Conservation (phyloP, 2,888 invertebrate genomes). For the Melinaea menophilus region DNA sequence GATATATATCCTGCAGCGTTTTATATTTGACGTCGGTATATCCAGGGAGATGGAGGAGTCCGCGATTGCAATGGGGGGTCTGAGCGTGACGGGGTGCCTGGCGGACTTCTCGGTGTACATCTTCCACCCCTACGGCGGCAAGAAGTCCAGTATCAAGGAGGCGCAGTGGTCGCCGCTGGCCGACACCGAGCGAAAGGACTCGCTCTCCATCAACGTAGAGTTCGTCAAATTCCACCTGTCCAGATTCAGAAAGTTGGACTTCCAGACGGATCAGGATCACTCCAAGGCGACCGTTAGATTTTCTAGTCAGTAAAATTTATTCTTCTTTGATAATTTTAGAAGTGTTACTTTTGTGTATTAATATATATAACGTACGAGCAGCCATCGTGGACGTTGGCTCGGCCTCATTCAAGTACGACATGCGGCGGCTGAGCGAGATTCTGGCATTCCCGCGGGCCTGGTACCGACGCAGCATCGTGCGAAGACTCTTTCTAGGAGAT, state of each 20-base stretch:
- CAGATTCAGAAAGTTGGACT: constrained; percentile 91
- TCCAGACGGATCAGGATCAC: constrained; percentile 83
- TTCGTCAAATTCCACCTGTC: constrained; percentile 98
- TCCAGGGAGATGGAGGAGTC: constrained; percentile 78
- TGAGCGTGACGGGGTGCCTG: constrained; percentile 96
- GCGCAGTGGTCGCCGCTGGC: constrained; percentile 92
- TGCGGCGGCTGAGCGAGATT: constrained; percentile 97
- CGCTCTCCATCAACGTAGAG: constrained; percentile 96
- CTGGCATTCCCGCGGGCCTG: constrained; percentile 99
- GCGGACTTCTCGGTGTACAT: constrained; percentile 98
- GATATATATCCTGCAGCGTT: too few species aligned
- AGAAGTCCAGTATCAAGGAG: constrained; percentile 87
- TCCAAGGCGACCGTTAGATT: constrained; percentile 94
- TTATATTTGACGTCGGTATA: constrained; percentile 1
- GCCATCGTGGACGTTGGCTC: constrained; percentile 97
- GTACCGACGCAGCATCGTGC: constrained; percentile 96
- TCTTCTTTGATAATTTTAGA: background rate
- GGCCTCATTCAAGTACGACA: constrained; percentile 98
- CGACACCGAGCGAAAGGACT: constrained; percentile 95
- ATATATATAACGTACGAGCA: constrained; percentile 42
- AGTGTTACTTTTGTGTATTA: background rate
- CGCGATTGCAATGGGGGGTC: constrained; percentile 86
- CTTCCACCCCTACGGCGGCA: constrained; percentile 98
- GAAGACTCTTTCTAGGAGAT: constrained; percentile 95
- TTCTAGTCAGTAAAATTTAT: constrained; percentile 81